A percentile compares a stretch with the other conserved stretches of the same genome.
phyloP scores from a whole-genome alignment of 1,140 invertebrate species.

The Acyrthosiphon pisum region DNA sequence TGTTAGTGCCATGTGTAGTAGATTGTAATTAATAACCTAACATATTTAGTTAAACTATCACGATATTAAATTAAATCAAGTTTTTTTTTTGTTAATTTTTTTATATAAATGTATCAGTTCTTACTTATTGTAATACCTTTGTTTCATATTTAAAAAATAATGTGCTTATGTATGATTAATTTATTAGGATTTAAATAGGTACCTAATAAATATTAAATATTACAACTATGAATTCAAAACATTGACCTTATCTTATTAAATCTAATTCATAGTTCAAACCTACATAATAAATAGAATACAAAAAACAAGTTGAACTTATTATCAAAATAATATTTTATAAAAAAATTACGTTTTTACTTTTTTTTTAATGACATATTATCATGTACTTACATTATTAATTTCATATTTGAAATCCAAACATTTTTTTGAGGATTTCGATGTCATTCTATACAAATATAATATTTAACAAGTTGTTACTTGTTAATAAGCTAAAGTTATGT shows the following conservation, averaged over 20 bases:
- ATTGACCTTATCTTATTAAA: not conserved
- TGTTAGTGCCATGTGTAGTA: too few relatives aligned
- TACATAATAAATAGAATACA: not conserved
- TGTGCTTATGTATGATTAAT: too few relatives aligned
- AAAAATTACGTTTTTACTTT: too few relatives aligned
- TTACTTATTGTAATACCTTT: not conserved
- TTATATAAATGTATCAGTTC: not conserved
- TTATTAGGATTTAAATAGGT: not conserved
- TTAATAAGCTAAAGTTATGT: not conserved
- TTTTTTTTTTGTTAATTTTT: not conserved
- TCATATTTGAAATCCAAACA: not conserved
- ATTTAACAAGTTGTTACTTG: too few relatives aligned
- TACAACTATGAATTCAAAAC: not conserved
- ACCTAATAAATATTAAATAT: not conserved
- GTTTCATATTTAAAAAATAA: not conserved
- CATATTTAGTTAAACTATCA: too few relatives aligned
- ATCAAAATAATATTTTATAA: too few relatives aligned
- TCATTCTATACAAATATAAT: too few relatives aligned
- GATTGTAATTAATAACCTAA: too few relatives aligned
- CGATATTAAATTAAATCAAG: not conserved
- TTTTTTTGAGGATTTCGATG: not conserved
- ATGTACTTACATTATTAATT: too few relatives aligned
- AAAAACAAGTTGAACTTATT: too few relatives aligned
- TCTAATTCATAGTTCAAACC: not conserved
- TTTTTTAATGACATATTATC: too few relatives aligned